These are phyloP conservation scores for Ceryle rudis DNA, from an alignment of 2,797 vertebrate genomes.

Conservation along the genomic window DNA sequence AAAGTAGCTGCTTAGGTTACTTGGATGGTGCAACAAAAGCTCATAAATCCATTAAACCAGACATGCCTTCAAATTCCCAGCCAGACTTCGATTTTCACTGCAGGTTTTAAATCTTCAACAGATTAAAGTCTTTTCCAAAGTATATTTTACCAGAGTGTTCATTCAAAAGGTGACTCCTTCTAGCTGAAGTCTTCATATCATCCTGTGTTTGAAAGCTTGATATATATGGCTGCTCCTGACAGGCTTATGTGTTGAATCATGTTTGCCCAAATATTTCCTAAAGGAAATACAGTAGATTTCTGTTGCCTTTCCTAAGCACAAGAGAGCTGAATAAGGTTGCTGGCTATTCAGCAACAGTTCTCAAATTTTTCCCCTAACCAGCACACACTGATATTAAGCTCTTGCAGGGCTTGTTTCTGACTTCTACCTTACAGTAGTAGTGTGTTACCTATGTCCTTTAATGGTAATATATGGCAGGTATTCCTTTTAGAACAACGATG, in stretches of 20 bases:
- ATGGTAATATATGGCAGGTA: background rate
- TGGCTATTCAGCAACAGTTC: background rate
- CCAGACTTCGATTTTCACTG: constrained; percentile 42
- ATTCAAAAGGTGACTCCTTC: constrained; percentile 4
- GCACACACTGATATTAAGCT: background rate
- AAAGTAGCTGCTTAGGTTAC: constrained; percentile 32
- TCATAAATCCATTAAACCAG: constrained; percentile 39
- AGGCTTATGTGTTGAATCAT: background rate
- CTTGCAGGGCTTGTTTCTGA: background rate
- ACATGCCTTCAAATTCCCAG: constrained; percentile 21
- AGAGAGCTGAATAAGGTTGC: background rate
- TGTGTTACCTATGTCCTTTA: background rate
- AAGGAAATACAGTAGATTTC: background rate
- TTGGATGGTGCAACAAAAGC: constrained; percentile 29
- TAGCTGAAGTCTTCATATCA: background rate
- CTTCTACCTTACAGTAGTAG: background rate
- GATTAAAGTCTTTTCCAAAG: constrained; percentile 29
- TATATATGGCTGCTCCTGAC: background rate
- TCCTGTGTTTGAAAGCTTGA: background rate
- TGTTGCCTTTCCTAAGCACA: background rate
- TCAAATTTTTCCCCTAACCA: background rate
- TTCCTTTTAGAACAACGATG: background rate
- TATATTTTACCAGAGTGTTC: background rate
- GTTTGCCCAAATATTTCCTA: background rate
- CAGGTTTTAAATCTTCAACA: constrained; percentile 20